These are phyloP conservation scores for Tuta absoluta DNA, from an alignment of 2,888 invertebrate species.

Conservation along the genomic window DNA sequence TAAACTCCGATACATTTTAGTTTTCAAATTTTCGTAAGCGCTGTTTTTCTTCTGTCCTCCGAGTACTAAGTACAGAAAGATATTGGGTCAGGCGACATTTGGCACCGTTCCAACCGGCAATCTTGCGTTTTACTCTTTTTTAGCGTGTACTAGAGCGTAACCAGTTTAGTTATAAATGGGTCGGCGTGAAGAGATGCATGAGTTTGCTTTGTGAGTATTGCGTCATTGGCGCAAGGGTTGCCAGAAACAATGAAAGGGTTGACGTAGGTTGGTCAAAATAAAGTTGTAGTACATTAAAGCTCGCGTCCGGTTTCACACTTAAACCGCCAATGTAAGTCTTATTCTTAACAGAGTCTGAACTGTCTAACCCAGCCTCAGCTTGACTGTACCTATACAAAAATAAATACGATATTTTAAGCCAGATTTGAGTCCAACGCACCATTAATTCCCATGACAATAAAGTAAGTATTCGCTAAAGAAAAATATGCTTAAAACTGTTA, in stretches of 20 bases:
- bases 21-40: background rate
- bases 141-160: conserved; percentile 59
- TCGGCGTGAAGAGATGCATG: conserved; percentile 31
- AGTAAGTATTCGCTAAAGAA: no score
- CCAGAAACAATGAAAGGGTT: background rate
- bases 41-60: conserved; percentile 36
- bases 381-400: no score
- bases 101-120: conserved; percentile 62
- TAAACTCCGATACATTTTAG: conserved; percentile 28
- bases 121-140: conserved; percentile 60
- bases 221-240: conserved; percentile 2
- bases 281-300: no score
- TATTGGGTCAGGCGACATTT: conserved; percentile 65
- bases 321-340: no score
- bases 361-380: no score
- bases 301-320: no score
- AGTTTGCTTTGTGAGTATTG: conserved; percentile 16
- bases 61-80: conserved; percentile 55
- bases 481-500: no score
- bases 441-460: no score
- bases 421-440: no score
- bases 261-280: background rate
- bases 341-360: no score
- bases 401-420: no score
- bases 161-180: conserved; percentile 60